Percentiles rank a stretch among this genome's conserved stretches.
These are phyloP conservation scores for Gopherus flavomarginatus DNA, from an alignment of 2,113 vertebrate genomes.

Conservation along the genomic window DNA sequence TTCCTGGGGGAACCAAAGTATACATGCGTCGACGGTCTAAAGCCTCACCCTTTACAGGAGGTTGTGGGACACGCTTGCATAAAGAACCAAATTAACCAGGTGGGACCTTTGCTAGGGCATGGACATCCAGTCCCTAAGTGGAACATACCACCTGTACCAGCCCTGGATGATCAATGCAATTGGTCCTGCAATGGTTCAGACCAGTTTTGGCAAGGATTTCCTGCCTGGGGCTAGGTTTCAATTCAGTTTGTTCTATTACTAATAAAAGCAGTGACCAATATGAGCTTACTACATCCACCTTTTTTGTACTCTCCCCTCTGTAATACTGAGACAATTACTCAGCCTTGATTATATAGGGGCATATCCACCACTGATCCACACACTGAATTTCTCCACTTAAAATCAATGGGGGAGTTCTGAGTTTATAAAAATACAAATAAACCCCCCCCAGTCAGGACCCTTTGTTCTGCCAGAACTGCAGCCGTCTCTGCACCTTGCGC, in stretches of 20 bases:
- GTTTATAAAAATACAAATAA: background rate
- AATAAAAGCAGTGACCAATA: background rate
- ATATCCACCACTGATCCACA: background rate
- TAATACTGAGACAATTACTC: background rate
- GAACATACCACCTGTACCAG: background rate
- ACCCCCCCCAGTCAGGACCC: background rate
- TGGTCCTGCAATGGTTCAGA: background rate
- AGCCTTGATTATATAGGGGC: background rate
- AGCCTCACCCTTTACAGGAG: background rate
- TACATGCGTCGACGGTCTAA: conserved; percentile 9
- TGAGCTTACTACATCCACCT: background rate
- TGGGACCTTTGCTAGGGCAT: background rate
- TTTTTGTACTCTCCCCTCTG: background rate
- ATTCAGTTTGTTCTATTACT: background rate
- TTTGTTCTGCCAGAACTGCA: background rate
- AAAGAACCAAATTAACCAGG: background rate
- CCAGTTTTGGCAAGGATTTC: conserved; percentile 17
- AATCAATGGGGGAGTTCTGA: background rate
- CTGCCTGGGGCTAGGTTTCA: background rate
- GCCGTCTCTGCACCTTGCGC: background rate
- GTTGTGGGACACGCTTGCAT: background rate
- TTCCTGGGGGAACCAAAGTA: conserved; percentile 16
- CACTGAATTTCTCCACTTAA: background rate
- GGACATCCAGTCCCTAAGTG: background rate
- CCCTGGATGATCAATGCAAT: background rate